Conservation (phyloP, 2,888 invertebrate species). For the Lithophane leautieri region DNA sequence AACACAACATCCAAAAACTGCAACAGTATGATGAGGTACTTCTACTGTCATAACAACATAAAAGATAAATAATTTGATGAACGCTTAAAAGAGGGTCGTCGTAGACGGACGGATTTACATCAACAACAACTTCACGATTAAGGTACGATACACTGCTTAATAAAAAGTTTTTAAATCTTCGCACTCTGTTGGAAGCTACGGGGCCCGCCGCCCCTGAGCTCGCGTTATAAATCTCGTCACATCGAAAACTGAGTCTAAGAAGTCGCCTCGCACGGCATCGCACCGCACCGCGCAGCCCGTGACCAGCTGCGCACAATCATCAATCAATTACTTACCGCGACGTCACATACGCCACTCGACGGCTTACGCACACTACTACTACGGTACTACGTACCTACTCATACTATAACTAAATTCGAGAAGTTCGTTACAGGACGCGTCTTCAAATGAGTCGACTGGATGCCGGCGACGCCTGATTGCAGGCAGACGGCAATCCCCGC, state of each 20-base stretch:
- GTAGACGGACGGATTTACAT: background rate
- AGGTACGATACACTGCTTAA: constrained; percentile 1
- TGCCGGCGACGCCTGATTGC: background rate
- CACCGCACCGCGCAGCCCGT: background rate
- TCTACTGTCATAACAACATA: background rate
- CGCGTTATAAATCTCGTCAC: constrained; percentile 23
- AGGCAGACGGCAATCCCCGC: background rate
- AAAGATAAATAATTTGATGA: background rate
- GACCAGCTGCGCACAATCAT: constrained; percentile 19
- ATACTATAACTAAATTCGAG: constrained; percentile 4
- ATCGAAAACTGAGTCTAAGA: constrained; percentile 19
- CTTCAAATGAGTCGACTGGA: background rate
- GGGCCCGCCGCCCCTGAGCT: background rate
- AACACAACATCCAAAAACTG: background rate
- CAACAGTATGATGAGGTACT: background rate
- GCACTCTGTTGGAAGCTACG: background rate
- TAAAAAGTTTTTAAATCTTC: constrained; percentile 29
- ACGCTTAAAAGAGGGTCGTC: no score
- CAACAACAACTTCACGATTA: constrained; percentile 18
- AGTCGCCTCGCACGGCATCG: background rate
- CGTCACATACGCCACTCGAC: constrained; percentile 37
- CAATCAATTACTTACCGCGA: constrained; percentile 45
- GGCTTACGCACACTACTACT: background rate
- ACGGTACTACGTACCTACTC: no score
- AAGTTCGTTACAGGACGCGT: background rate